Base-by-base conservation (phyloP, 2,113 vertebrate species). In the Danionella cerebrum region DNA sequence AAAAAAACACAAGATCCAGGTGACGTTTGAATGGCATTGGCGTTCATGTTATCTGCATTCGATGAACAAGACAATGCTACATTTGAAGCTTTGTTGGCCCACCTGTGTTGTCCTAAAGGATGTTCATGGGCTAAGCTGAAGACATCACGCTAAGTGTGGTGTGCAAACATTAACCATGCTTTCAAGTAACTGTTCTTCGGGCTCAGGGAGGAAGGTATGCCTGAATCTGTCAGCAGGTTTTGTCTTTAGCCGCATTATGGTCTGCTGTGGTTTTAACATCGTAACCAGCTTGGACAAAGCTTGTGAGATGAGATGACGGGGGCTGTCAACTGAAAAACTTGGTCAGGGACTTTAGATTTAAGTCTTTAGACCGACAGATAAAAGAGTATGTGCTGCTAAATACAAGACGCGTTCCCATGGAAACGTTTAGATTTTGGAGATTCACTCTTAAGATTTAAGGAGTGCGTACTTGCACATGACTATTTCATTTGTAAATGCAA, bases 111-210 rank as follows among this genome's bases (percentile, higher is more conserved):
- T 62, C 48, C 67, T 39, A 55, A 60, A 48, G 39, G 51, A 51
- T 51, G 58, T 72, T n/a, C 27, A 50, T 13, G 1, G 66, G 51
- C 45, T 42, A 66, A 19, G 52, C 51, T 11, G 9, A 55, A 52
- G 38, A 57, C 72, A 65, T 63, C 67, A 38, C 48, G 44, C 41
- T 62, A 55, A 72, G 65, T 65, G 60, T 67, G 53, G 70, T 25
- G 10, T 54, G 52, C 74, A 76, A 78, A 80, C 64, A 35, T 70
- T 44, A 55, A 74, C 63, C 78, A 67, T 6, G 6, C 62, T 69
- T 71, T 75, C 58, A 65, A 72, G 54, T 71, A 13, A 19, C 31
- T 65, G 39, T n/a, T 31, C 63, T 67, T 77, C n/a, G 63, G 72
- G 75, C 63, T 73, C 75, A 79, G 48, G 35, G 51, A 67, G 35